Evolutionary conservation across 2,797 vertebrate species (phyloP).

Genomic region (Ficedula albicollis): DNA sequence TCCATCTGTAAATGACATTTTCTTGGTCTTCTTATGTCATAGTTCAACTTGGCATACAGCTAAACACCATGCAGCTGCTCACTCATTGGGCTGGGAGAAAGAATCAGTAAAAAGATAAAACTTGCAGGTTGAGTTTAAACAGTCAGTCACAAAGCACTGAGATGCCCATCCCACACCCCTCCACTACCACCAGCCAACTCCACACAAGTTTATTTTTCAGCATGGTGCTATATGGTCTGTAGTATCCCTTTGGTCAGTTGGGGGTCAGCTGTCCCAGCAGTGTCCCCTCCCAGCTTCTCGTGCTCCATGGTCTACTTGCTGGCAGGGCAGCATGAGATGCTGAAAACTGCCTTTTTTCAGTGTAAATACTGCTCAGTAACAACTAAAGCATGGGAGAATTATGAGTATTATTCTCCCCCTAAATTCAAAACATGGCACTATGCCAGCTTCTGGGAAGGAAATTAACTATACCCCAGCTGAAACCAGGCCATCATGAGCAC

Average conservation of each 20-base stretch:
- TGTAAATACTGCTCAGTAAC: too few species aligned
- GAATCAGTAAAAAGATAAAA: neutral
- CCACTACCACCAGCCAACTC: neutral
- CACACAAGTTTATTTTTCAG: neutral
- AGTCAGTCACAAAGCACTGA: neutral
- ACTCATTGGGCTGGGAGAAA: fast-evolving
- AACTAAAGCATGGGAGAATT: too few species aligned
- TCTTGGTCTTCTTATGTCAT: neutral
- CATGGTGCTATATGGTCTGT: neutral
- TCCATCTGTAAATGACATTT: neutral
- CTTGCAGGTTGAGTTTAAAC: neutral
- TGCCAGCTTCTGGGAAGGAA: too few species aligned
- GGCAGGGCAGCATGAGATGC: too few species aligned
- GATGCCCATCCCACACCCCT: neutral
- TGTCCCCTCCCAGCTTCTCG: too few species aligned
- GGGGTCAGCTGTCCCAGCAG: too few species aligned
- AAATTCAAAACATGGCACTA: too few species aligned
- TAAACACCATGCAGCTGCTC: neutral
- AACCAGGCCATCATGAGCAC: too few species aligned
- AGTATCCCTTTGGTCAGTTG: neutral
- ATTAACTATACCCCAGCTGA: too few species aligned
- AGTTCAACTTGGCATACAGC: fast-evolving
- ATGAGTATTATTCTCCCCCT: too few species aligned
- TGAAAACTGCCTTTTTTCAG: too few species aligned
- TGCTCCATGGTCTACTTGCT: too few species aligned